Conservation (phyloP, 1,140 invertebrate genomes). For the Mycetomoellerius zeteki region DNA sequence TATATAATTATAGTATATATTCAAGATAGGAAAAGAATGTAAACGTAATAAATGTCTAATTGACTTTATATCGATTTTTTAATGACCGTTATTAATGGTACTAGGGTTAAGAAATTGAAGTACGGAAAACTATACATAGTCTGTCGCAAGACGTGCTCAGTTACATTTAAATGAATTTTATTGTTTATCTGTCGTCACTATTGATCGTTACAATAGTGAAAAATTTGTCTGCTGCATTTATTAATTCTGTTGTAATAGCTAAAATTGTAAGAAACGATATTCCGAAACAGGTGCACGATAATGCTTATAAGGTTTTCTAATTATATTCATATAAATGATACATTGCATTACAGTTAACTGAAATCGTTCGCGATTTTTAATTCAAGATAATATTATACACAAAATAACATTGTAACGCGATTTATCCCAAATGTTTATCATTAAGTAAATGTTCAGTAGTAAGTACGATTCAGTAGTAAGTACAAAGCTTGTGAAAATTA, state of each 20-base stretch:
- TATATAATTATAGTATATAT: background rate
- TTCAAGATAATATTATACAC: background rate
- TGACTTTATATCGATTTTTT: background rate
- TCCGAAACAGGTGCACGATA: conserved; percentile 5
- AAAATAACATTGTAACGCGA: no score
- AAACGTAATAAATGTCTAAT: background rate
- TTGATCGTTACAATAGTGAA: background rate
- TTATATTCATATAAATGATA: background rate
- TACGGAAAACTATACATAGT: background rate
- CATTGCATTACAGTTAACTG: background rate
- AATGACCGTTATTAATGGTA: background rate
- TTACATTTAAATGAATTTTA: background rate
- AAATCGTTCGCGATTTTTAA: background rate
- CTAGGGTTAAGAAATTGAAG: background rate
- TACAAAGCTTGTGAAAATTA: background rate
- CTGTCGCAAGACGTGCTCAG: background rate
- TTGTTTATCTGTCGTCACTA: no score
- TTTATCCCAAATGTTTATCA: no score
- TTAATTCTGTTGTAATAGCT: background rate
- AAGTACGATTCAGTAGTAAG: no score
- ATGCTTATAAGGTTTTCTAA: background rate
- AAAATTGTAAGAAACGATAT: background rate
- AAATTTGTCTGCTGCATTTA: background rate
- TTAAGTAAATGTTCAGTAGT: no score
- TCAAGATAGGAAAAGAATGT: background rate